These are phyloP conservation scores for Nesospiza acunhae DNA, from an alignment of 2,113 vertebrate genomes.

Conservation along the genomic window DNA sequence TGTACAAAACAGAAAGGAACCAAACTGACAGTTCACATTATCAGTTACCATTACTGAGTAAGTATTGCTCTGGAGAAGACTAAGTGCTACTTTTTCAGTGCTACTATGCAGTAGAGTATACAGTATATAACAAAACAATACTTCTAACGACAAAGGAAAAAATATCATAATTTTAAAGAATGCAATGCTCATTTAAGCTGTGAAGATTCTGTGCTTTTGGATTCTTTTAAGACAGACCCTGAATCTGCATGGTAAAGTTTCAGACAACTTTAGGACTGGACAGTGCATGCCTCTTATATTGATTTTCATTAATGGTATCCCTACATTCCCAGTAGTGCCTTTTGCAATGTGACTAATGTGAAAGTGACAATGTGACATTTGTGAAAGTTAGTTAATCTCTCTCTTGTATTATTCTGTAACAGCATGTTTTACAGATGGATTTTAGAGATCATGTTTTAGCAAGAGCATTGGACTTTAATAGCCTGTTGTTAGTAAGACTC, in stretches of 20 bases:
- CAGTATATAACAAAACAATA: not conserved
- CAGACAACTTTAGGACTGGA: not conserved
- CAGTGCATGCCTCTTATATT: not conserved
- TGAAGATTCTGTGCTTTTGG: not conserved
- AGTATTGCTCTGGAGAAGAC: not conserved
- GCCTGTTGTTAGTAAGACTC: not conserved
- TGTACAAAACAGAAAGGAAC: not conserved
- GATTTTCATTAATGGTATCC: not conserved
- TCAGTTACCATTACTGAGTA: not conserved
- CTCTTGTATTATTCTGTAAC: not conserved
- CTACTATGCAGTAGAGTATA: not conserved
- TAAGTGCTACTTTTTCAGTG: not conserved
- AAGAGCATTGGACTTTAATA: not conserved
- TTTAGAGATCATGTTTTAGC: not conserved
- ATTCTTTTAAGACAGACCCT: not conserved
- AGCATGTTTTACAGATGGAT: not conserved
- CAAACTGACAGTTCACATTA: not conserved
- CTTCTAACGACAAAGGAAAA: not conserved
- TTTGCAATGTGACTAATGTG: not conserved
- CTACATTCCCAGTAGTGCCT: not conserved
- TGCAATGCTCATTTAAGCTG: not conserved
- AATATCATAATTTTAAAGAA: not conserved
- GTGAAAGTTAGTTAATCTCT: not conserved
- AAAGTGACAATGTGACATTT: not conserved
- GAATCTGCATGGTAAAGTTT: not conserved